Evolutionary conservation across 2,888 invertebrate genomes (phyloP), one percentile per base, ranked within the genome.

Genomic region (Pachymerium ferrugineum): DNA sequence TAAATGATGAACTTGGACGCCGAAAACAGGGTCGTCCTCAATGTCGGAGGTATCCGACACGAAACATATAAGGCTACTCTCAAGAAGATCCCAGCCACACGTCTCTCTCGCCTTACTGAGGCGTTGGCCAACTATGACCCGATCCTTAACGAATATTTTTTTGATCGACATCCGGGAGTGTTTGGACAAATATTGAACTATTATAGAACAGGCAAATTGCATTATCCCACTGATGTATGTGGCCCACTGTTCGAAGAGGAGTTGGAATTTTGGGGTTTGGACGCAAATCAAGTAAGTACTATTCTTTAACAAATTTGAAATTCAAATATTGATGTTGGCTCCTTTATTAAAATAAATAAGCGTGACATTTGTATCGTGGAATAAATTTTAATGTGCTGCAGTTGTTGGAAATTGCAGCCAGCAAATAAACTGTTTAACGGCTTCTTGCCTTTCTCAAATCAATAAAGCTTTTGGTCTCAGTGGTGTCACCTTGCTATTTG

Each of bases 171-270:
- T 86, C 97, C 97, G 33, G 97, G 96, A 73, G 97, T 91, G 71
- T 97, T 97, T 85, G 96, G 95, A 74, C 97, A 97, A 78, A 74
- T 94, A 80, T 89, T 94, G 81, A 98, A 98, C 85, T 98, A 98
- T 84, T 98, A 98, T 86, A 91, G 97, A 83, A 97, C 97, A 77
- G 97, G 98, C 74, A 98, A 98, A 84, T 89, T 99, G 77, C 98
- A 99, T 85, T 99, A 99, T 84, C 98, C 98, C 19, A 97, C 97
- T 73, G 97, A 99, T 82, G 98, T 99, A 1, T 99, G 98, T 83
- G 98, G 98, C 68, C 99, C 98, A 73, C 87, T 99, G 77, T 99
- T 99, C 83, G 99, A 99, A 83, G 98, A 98, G 82, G 99, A 99
- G 83, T 87, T 99, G 78, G 98, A 98, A 85, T 99, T 97, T 84